Conservation (phyloP, 2,888 invertebrate species). For the Nomada fucata region DNA sequence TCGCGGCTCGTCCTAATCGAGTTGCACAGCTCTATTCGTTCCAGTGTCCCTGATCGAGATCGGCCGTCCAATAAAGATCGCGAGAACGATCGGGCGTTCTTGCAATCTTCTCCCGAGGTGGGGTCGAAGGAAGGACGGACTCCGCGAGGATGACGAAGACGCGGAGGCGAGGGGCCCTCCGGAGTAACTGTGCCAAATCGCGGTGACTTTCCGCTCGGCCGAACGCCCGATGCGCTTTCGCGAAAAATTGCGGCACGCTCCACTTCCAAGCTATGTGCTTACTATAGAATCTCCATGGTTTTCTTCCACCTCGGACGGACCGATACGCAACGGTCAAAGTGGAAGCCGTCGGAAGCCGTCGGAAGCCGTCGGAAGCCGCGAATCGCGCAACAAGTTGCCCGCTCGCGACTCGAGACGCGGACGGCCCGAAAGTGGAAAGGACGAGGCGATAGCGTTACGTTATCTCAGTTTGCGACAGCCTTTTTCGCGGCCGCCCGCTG, state of each 20-base stretch:
- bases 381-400: slow-evolving; percentile 10
- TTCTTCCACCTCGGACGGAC: background rate
- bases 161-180: background rate
- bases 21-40: no score
- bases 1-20: background rate
- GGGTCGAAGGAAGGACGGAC: no score
- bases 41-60: background rate
- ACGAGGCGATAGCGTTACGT: no score
- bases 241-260: slow-evolving; percentile 21
- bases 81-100: background rate
- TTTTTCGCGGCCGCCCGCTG: background rate
- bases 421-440: no score
- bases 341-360: background rate
- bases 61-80: no score
- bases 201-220: slow-evolving; percentile 65
- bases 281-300: background rate
- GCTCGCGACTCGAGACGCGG: no score
- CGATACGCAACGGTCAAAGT: background rate
- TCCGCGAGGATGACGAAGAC: no score
- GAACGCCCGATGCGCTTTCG: background rate
- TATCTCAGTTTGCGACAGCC: background rate
- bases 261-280: slow-evolving; percentile 1
- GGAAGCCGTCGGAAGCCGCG: background rate
- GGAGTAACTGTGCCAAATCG: slow-evolving; percentile 65
- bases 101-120: background rate